These are phyloP conservation scores for Drosophila ustulata DNA, from an alignment of 2,888 invertebrate genomes.

Conservation along the genomic window DNA sequence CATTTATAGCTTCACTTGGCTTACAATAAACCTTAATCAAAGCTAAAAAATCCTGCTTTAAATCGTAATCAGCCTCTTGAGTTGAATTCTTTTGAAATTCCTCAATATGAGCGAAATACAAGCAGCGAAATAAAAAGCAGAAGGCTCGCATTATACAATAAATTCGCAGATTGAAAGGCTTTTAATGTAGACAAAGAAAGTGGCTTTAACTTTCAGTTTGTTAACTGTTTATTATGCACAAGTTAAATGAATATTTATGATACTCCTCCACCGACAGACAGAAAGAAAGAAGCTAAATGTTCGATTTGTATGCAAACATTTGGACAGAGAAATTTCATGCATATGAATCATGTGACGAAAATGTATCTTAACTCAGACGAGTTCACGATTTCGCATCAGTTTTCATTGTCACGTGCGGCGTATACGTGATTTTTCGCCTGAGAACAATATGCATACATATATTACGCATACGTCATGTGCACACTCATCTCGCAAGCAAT, in stretches of 20 bases:
- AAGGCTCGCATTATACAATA: not conserved
- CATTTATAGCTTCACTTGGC: not conserved
- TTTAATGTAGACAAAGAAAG: slow-evolving; percentile 25
- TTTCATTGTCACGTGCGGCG: slow-evolving; percentile 69
- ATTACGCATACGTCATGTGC: slow-evolving; percentile 72
- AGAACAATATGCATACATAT: slow-evolving; percentile 45
- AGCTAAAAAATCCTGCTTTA: not conserved
- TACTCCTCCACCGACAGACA: slow-evolving; percentile 9
- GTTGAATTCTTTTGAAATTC: not conserved
- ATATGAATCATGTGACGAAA: slow-evolving; percentile 55
- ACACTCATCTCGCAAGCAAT: slow-evolving; percentile 36
- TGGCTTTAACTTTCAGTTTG: slow-evolving; percentile 21
- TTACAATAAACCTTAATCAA: not conserved
- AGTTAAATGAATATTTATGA: slow-evolving; percentile 40
- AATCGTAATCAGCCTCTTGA: not conserved
- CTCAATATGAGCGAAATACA: not conserved
- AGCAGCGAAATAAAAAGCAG: not conserved
- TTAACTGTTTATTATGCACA: slow-evolving; percentile 22
- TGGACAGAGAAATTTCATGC: slow-evolving; percentile 41
- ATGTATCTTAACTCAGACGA: slow-evolving; percentile 25
- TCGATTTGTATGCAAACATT: slow-evolving; percentile 29
- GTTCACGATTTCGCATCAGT: slow-evolving; percentile 6
- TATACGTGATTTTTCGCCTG: slow-evolving; percentile 68
- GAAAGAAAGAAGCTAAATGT: slow-evolving; percentile 21
- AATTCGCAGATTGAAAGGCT: slow-evolving; percentile 9